Evolutionary conservation across 2,888 invertebrate genomes (phyloP).

Genomic region (Vanessa cardui): DNA sequence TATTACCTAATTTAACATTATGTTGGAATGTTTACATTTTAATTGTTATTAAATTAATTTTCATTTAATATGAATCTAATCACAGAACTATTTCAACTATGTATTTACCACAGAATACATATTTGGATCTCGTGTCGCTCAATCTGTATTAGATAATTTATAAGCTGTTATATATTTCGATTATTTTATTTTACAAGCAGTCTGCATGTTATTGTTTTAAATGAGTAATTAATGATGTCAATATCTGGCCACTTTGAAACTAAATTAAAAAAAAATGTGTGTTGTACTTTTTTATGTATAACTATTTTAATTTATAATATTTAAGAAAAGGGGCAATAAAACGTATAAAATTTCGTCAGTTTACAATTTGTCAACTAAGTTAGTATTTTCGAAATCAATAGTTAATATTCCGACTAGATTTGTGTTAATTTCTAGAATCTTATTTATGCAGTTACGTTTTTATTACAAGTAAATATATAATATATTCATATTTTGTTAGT

Average conservation of each 20-base stretch:
- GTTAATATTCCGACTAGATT: too few species aligned
- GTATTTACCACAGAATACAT: background rate
- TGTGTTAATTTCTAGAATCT: too few species aligned
- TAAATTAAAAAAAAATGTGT: too few species aligned
- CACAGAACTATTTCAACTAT: background rate
- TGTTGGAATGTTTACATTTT: background rate
- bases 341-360: too few species aligned
- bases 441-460: too few species aligned
- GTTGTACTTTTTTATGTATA: too few species aligned
- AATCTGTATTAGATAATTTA: background rate
- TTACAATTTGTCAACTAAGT: too few species aligned
- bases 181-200: background rate
- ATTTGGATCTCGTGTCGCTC: background rate
- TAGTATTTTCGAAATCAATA: too few species aligned
- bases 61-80: background rate
- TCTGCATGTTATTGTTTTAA: background rate
- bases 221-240: background rate
- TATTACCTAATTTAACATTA: background rate
- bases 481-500: too few species aligned
- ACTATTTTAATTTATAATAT: too few species aligned
- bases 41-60: background rate
- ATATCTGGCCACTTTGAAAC: background rate
- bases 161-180: background rate
- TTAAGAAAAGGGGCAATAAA: too few species aligned
- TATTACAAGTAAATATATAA: too few species aligned